phyloP scores from a whole-genome alignment of 2,797 vertebrate species.

The Chanos chanos region DNA sequence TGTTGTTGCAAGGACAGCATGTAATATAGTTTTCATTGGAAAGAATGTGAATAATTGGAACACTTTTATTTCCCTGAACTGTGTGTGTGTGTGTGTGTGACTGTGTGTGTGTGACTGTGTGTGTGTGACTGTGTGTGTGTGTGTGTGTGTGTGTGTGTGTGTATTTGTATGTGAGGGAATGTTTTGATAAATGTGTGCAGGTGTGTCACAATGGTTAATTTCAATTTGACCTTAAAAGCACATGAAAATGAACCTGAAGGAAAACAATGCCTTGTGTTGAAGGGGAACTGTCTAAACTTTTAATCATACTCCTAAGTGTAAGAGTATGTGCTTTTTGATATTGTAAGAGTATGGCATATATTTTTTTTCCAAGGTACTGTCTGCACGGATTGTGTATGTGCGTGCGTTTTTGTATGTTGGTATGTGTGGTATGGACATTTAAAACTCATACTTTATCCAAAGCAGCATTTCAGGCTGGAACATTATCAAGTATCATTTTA shows the following conservation, averaged over 20 bases:
- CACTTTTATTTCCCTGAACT: slow-evolving; percentile 23
- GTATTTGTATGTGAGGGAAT: slow-evolving; percentile 15
- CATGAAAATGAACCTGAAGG: slow-evolving; percentile 14
- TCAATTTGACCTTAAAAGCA: slow-evolving; percentile 1
- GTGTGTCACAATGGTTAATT: background rate
- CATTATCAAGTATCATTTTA: too few species aligned
- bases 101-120: background rate
- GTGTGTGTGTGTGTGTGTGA: slow-evolving; percentile 16
- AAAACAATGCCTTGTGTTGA: slow-evolving; percentile 48
- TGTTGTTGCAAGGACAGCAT: slow-evolving; percentile 32
- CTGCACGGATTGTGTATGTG: background rate
- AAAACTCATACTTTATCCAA: too few species aligned
- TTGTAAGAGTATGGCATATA: background rate
- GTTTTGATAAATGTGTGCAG: slow-evolving; percentile 1
- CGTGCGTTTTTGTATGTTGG: slow-evolving; percentile 22
- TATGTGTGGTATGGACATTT: background rate
- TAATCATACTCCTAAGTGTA: too few species aligned
- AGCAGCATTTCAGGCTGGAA: too few species aligned
- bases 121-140: background rate
- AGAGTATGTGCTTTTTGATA: too few species aligned
- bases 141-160: slow-evolving; percentile 11
- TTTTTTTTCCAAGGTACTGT: background rate
- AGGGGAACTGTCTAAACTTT: slow-evolving; percentile 10
- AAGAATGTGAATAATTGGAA: slow-evolving; percentile 34
- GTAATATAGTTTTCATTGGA: slow-evolving; percentile 33